Evolutionary conservation across 2,113 vertebrate species (phyloP).

Genomic region (Craseonycteris thonglongyai): DNA sequence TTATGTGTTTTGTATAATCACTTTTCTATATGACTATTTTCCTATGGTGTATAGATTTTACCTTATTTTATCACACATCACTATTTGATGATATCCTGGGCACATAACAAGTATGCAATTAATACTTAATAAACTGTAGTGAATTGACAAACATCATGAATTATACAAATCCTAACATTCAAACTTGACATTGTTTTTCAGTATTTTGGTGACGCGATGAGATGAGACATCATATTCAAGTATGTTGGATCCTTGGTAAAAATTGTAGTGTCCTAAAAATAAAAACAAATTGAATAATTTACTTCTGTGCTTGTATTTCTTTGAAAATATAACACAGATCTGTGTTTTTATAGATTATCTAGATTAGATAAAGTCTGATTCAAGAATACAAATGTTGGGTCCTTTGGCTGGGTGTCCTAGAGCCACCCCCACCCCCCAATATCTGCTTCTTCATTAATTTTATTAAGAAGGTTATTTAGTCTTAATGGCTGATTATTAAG

Average conservation of each 20-base stretch:
- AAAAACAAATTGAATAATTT: conserved; percentile 37
- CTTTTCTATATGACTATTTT: neutral
- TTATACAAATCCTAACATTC: conserved; percentile 62
- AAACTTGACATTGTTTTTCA: conserved; percentile 82
- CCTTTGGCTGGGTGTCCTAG: neutral
- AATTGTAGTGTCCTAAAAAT: conserved; percentile 82
- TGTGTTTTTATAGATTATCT: neutral
- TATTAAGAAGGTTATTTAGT: neutral
- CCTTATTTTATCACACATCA: neutral
- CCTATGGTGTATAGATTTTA: neutral
- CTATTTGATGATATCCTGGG: neutral
- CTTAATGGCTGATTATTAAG: neutral
- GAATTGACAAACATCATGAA: neutral
- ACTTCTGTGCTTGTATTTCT: neutral
- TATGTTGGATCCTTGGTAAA: conserved; percentile 82
- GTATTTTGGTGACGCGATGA: conserved; percentile 62
- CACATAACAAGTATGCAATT: neutral
- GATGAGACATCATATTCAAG: conserved; percentile 73
- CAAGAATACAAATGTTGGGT: neutral
- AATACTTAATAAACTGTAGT: neutral
- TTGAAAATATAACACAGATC: neutral
- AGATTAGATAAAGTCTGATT: neutral
- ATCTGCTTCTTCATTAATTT: neutral
- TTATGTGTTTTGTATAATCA: neutral
- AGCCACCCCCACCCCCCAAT: too few species aligned